Percentiles rank a stretch among this genome's conserved stretches.
These are phyloP conservation scores for Ahaetulla prasina DNA, from an alignment of 2,113 vertebrate genomes.

Conservation along the genomic window DNA sequence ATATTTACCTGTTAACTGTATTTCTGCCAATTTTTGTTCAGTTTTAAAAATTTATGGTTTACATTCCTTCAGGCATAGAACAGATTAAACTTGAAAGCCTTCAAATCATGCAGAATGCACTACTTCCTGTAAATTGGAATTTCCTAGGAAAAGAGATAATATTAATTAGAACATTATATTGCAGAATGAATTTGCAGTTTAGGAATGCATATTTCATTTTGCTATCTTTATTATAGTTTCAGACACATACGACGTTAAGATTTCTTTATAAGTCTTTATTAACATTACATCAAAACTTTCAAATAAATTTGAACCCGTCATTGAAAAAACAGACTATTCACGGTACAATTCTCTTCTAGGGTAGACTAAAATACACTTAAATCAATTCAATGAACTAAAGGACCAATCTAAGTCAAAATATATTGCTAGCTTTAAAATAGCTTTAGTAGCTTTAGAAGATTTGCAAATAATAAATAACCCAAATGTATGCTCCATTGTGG, in stretches of 20 bases:
- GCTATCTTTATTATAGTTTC: background rate
- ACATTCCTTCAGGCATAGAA: constrained; percentile 58
- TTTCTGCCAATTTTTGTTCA: constrained; percentile 47
- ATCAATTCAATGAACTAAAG: background rate
- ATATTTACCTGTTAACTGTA: constrained; percentile 53
- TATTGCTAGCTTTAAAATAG: background rate
- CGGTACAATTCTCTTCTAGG: background rate
- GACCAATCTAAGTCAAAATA: background rate
- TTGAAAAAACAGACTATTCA: background rate
- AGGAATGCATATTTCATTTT: background rate
- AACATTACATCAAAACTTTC: background rate
- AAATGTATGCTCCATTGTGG: background rate
- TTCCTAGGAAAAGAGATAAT: constrained; percentile 55
- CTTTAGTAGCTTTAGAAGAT: background rate
- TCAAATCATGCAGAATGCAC: constrained; percentile 58
- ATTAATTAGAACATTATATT: constrained; percentile 40
- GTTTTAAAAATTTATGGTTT: constrained; percentile 53
- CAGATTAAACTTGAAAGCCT: constrained; percentile 56
- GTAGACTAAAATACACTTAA: background rate
- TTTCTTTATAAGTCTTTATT: background rate
- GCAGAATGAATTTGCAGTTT: background rate
- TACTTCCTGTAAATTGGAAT: constrained; percentile 60
- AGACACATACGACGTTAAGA: background rate
- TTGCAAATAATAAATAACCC: background rate
- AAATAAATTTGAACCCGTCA: background rate